Base-by-base conservation (phyloP, 2,113 vertebrate genomes). In the Kryptolebias marmoratus region DNA sequence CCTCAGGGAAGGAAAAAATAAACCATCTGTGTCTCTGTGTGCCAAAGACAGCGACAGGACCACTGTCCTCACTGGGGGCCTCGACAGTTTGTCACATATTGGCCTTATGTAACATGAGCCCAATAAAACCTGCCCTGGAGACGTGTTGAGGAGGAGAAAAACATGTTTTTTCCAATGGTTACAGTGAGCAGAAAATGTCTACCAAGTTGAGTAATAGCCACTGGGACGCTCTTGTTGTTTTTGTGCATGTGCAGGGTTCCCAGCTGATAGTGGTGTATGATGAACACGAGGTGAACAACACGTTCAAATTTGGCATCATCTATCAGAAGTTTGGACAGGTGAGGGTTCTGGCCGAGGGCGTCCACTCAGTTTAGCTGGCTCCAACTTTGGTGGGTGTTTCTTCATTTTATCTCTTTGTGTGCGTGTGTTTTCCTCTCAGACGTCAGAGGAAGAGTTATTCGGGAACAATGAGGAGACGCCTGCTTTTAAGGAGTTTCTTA, bases 271-370 rank as follows among this genome's bases (percentile, higher is more conserved):
- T 99, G 70, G 93, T 95, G 5, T 98, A 97, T 0, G 97, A 99
- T 48, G 97, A 99, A 32, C 97, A 99, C 0, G 97, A 98, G 78
- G 94, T 99, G 77, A 98, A 97, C 92, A 97, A 98, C 93, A 98
- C 96, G 0, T 99, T 98, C 91, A 99, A 99, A 85, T 99, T 99
- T 1, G 97, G 97, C 2, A 95, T 98, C 65, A 93, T 98, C 90
- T 99, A 98, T 83, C 97, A 99, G 89, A 97, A 96, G 91, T 95
- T 96, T 88, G 94, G 94, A 73, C 97, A 99, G 95, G 97, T 98
- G 89, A 95, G 95, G 13, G 5, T n/a, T 18, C 14, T 42, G 0
- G 3, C 11, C n/a, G 10, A 11, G 2, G 22, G 8, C 22, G 5
- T 52, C n/a, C n/a, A 4, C 6, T 54, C 22, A 28, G 10, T 8